Evolutionary conservation across 2,113 vertebrate genomes (phyloP), one percentile per base, ranked within the genome.

Genomic region (Scomber colias): DNA sequence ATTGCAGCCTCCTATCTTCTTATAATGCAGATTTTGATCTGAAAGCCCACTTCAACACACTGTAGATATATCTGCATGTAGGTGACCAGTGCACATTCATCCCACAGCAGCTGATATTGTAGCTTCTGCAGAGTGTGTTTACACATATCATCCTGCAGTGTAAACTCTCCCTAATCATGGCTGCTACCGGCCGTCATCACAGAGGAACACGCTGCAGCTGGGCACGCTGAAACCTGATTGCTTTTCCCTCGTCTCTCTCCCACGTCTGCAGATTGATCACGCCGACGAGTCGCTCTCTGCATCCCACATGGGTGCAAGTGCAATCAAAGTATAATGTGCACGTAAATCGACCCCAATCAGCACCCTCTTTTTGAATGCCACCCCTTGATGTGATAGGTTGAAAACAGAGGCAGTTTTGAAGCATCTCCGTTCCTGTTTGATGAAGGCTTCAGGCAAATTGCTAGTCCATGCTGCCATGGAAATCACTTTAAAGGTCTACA

Each of bases 331-430:
- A 75, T 66, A 81, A 75, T 14, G 45, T 49, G 84, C 67, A 61
- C 46, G 15, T 80, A 80, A 80, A 88, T 85, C 72, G 83, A 83
- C 89, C 86, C 85, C 89, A 92, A 89, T 90, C 90, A 92, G 81
- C 60, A 15, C 13, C 59, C 75, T 71, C 55, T 82, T 82, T 87
- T 53, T 40, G 56, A 76, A 75, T 27, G 82, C 62, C 69, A 30
- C 49, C 77, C 49, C 30, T 75, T 55, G 75, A 70, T 80, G 59
- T 53, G 78, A 82, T 54, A 73, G 80, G 67, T 65, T 81, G 71
- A 16, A 81, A 85, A 86, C 79, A 82, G 14, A 31, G 60, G 77
- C 79, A 70, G 54, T 70, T 83, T 44, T 62, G 10, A 69, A 53
- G 69, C 21, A 9, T 71, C 70, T 82, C 69, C 21, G 8, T 70